Evolutionary conservation across 2,113 vertebrate species (phyloP).

Genomic region (Microcebus lehilahytsara): DNA sequence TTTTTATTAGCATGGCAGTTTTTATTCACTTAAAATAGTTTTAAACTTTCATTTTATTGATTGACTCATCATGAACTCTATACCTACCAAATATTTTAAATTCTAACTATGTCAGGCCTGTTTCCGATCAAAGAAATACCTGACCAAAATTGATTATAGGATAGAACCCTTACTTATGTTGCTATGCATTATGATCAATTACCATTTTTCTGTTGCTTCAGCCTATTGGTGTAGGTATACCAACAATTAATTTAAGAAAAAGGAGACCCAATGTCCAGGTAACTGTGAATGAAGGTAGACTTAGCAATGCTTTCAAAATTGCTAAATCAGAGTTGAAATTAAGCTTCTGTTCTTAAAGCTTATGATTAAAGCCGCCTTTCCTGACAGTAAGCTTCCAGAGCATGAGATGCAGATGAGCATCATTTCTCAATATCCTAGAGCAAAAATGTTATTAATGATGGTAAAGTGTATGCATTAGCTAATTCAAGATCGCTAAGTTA

Average conservation of each 20-base stretch:
- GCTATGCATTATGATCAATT: constrained; percentile 71
- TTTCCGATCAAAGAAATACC: neutral
- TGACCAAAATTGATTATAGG: neutral
- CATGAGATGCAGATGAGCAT: constrained; percentile 82
- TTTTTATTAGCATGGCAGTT: neutral
- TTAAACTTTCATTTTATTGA: neutral
- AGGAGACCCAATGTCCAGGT: constrained; percentile 88
- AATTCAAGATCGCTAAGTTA: constrained; percentile 77
- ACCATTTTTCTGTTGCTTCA: constrained; percentile 85
- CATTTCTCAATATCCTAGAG: constrained; percentile 70
- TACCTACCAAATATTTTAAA: neutral
- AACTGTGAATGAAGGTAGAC: constrained; percentile 79
- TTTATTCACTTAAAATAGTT: constrained; percentile 13
- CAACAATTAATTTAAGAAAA: constrained; percentile 88
- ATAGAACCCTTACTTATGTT: neutral
- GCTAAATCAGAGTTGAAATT: constrained; percentile 71
- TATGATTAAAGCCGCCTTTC: constrained; percentile 68
- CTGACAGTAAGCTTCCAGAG: constrained; percentile 79
- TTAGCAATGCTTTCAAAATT: constrained; percentile 74
- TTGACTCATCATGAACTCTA: neutral
- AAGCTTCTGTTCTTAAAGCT: constrained; percentile 79
- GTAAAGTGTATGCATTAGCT: constrained; percentile 72
- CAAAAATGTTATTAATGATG: constrained; percentile 71
- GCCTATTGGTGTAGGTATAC: constrained; percentile 89
- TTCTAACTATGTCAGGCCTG: neutral